A percentile compares a stretch with the other conserved stretches of the same genome.
Evolutionary conservation across 2,113 vertebrate species (phyloP).

Genomic region (Hippocampus comes): DNA sequence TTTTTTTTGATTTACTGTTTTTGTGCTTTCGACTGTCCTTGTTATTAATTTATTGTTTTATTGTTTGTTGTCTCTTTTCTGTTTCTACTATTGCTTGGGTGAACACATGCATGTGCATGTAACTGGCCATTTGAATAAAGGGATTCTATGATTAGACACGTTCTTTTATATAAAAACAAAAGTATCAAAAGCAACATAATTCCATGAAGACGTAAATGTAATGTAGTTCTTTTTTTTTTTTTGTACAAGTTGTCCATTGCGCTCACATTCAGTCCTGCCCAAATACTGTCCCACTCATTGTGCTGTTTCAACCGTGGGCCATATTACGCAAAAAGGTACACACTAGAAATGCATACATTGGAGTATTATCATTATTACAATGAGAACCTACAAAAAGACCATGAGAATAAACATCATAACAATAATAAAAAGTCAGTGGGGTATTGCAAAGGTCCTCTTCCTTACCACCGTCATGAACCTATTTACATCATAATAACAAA

Average conservation of each 20-base stretch:
- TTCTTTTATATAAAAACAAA: conserved; percentile 45
- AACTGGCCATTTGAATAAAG: conserved; percentile 63
- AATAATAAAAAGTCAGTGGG: conserved; percentile 77
- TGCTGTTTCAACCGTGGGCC: conserved; percentile 91
- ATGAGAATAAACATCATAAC: conserved; percentile 33
- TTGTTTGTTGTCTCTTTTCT: neutral
- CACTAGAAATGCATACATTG: conserved; percentile 91
- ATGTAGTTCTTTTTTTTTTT: conserved; percentile 8
- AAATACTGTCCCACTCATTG: conserved; percentile 62
- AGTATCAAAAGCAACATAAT: conserved; percentile 59
- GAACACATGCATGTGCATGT: conserved; percentile 46
- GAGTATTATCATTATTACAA: conserved; percentile 81
- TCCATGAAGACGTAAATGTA: conserved; percentile 27
- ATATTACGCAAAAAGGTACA: conserved; percentile 91
- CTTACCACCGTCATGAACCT: conserved; percentile 57
- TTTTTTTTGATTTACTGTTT: no score
- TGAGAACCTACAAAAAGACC: conserved; percentile 86
- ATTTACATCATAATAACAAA: conserved; percentile 82
- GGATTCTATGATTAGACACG: conserved; percentile 50
- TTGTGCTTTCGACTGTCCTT: no score
- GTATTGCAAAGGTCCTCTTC: conserved; percentile 77
- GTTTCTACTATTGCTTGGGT: conserved; percentile 32
- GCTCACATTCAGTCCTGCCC: conserved; percentile 1
- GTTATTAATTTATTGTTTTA: no score
- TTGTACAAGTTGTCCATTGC: conserved; percentile 32